Conservation (phyloP, 2,797 vertebrate species). For the Kryptopterus vitreolus region DNA sequence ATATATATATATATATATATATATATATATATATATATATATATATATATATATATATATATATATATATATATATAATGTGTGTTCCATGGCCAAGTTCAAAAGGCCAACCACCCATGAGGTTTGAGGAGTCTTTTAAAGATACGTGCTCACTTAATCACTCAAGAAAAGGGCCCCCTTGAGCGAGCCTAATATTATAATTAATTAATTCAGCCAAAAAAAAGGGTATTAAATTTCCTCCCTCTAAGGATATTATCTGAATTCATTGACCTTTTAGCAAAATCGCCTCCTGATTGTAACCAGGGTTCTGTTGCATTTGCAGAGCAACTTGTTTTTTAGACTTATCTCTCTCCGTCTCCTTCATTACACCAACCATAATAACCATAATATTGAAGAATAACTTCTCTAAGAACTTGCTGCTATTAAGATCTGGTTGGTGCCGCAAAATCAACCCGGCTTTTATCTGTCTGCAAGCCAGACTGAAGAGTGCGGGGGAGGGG, state of each 20-base stretch:
- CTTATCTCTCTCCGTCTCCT: constrained; percentile 28
- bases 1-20: constrained; percentile 64
- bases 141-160: constrained; percentile 95
- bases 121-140: constrained; percentile 80
- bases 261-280: constrained; percentile 99
- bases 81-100: constrained; percentile 75
- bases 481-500: constrained; percentile 64
- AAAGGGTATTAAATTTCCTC: constrained; percentile 95
- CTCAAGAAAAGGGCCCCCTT: constrained; percentile 94
- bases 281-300: constrained; percentile 97
- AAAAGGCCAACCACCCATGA: constrained; percentile 76
- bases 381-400: constrained; percentile 65
- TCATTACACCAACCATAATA: constrained; percentile 70
- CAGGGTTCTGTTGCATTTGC: constrained; percentile 88
- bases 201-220: constrained; percentile 99
- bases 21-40: constrained; percentile 72
- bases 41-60: no score
- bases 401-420: constrained; percentile 48
- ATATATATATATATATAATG: constrained; percentile 68
- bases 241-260: constrained; percentile 98
- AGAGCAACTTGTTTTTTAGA: constrained; percentile 83
- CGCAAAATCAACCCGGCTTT: constrained; percentile 67
- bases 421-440: constrained; percentile 52
- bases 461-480: constrained; percentile 68
- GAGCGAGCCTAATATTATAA: constrained; percentile 99